These are phyloP conservation scores for Albula glossodonta DNA, from an alignment of 2,113 vertebrate species.

Conservation along the genomic window DNA sequence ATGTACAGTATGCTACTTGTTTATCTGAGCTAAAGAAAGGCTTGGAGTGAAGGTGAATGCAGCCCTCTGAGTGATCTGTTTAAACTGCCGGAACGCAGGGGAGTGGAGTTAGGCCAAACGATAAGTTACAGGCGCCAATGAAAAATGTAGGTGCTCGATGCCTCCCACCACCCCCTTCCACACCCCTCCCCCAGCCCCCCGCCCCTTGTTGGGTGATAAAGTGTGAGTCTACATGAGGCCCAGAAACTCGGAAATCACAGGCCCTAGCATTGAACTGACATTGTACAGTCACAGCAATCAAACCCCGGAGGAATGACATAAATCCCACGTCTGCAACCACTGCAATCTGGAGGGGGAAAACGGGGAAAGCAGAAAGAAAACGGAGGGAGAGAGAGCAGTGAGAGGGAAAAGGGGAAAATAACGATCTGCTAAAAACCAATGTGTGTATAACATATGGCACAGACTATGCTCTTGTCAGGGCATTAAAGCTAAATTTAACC, in stretches of 20 bases:
- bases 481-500: background rate
- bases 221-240: background rate
- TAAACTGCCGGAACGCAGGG: slow-evolving; percentile 15
- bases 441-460: background rate
- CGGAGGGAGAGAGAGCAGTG: background rate
- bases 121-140: slow-evolving; percentile 25
- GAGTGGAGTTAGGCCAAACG: slow-evolving; percentile 17
- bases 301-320: slow-evolving; percentile 22
- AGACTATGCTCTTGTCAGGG: background rate
- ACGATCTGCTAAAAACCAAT: background rate
- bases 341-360: background rate
- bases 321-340: slow-evolving; percentile 12
- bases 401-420: slow-evolving; percentile 2
- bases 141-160: slow-evolving; percentile 18
- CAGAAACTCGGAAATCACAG: slow-evolving; percentile 24
- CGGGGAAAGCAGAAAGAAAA: background rate
- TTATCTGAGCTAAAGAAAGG: background rate
- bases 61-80: slow-evolving; percentile 7
- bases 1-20: background rate
- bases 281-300: slow-evolving; percentile 30
- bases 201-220: slow-evolving; percentile 14
- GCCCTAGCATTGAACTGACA: slow-evolving; percentile 32
- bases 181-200: background rate
- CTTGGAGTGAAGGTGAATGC: slow-evolving; percentile 1
- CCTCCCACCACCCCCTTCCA: background rate